A percentile compares a stretch with the other conserved stretches of the same genome.
Evolutionary conservation across 2,888 invertebrate species (phyloP).

Genomic region (Empis stercorea): DNA sequence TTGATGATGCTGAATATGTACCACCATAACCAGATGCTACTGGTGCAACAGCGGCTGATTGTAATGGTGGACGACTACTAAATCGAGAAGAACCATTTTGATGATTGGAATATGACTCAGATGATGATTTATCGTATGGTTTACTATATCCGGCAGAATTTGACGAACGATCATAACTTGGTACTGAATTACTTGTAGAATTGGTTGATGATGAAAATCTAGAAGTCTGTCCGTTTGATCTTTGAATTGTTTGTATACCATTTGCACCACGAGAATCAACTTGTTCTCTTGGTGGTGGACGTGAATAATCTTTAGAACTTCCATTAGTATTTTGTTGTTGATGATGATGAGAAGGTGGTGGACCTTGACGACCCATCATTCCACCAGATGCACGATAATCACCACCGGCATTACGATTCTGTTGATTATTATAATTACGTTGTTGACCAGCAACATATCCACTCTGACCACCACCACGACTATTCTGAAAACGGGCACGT

Average conservation of each 20-base stretch:
- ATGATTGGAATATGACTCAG: too few relatives aligned
- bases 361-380: constrained; percentile 8
- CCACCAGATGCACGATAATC: constrained; percentile 11
- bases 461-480: constrained; percentile 17
- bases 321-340: neutral
- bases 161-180: neutral
- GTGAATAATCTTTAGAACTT: constrained; percentile 8
- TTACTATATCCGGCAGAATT: neutral
- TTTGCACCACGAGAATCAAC: constrained; percentile 9
- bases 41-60: constrained; percentile 14
- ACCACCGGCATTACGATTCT: constrained; percentile 6
- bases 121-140: too few relatives aligned
- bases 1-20: neutral
- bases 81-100: constrained; percentile 8
- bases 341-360: constrained; percentile 13
- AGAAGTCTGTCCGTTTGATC: constrained; percentile 21
- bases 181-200: too few relatives aligned
- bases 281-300: constrained; percentile 9
- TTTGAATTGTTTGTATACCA: constrained; percentile 11
- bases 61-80: constrained; percentile 13
- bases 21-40: constrained; percentile 10
- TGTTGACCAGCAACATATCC: constrained; percentile 22
- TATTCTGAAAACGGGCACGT: constrained; percentile 13
- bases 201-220: constrained; percentile 17
- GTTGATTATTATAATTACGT: constrained; percentile 18